phyloP scores from a whole-genome alignment of 2,113 vertebrate species.

The Uria lomvia region DNA sequence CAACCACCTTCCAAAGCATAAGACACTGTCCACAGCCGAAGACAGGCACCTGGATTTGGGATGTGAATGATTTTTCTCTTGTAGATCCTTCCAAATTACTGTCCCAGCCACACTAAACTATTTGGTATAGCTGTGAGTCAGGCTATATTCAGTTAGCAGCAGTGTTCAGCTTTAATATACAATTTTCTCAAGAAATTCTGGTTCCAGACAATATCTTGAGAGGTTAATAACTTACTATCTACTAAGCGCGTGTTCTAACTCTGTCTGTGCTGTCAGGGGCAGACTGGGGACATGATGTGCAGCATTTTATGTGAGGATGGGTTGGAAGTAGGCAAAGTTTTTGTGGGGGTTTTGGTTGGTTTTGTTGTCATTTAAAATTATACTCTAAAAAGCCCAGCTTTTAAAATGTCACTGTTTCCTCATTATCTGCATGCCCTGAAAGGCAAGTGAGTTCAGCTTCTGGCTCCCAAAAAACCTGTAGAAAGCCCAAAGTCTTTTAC shows the following conservation, averaged over 20 bases:
- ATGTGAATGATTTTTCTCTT: background rate
- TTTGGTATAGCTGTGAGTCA: background rate
- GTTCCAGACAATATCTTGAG: constrained; percentile 5
- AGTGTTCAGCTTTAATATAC: background rate
- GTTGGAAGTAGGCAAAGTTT: background rate
- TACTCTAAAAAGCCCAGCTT: background rate
- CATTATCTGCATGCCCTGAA: background rate
- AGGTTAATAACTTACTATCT: background rate
- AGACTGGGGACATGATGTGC: background rate
- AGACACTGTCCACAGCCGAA: background rate
- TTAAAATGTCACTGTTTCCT: background rate
- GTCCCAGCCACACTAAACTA: background rate
- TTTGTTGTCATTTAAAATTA: constrained; percentile 14
- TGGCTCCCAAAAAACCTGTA: background rate
- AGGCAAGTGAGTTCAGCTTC: background rate
- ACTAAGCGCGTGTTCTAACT: background rate
- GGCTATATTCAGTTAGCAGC: background rate
- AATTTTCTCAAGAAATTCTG: background rate
- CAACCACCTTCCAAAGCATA: background rate
- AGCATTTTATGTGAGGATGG: background rate
- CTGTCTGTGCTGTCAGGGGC: background rate
- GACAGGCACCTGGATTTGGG: background rate
- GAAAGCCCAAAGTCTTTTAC: background rate
- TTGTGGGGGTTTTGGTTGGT: background rate
- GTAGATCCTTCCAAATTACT: background rate